Base-by-base conservation (phyloP, 2,113 vertebrate genomes). In the Castor canadensis region DNA sequence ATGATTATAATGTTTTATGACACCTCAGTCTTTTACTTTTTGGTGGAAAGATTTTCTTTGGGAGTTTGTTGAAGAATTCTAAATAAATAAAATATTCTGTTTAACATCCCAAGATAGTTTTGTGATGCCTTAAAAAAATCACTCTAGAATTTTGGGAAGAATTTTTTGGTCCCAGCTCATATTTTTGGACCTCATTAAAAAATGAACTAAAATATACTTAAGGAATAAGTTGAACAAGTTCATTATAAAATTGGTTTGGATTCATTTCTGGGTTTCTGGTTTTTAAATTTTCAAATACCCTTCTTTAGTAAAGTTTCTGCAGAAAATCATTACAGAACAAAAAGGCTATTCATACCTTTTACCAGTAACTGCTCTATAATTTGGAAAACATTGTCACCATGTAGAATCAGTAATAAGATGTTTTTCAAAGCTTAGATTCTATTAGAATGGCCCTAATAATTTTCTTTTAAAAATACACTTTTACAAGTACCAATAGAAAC, bases 81-180 rank as follows among this genome's bases (percentile, higher is more conserved):
- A 84, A 67, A 52, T n/a, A 47, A 73, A 87, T 73, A 54, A 73
- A 54, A 79, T 24, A 69, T 12, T 52, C 10, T 81, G 11, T 84
- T 89, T 93, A 91, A 89, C 64, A 60, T 67, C 69, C 38, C 56
- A 89, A 81, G 32, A 89, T 54, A 94, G 35, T 45, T 92, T 85
- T 72, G 3, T 79, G 60, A 60, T 0, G 43, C 47, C 80, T 95
- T 40, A 88, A 72, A 93, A 66, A 47, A 28, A 38, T 62, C 35
- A 92, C 67, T 73, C n/a, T 52, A 96, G 15, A 72, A 77, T 3
- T 81, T 56, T 49, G 20, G 40, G 22, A 82, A 81, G 35, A 11
- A 62, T 12, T n/a, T 87, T 83, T 84, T 67, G 12, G 32, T 56
- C 35, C 22, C 17, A 82, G 26, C 6, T 87, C 19, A 49, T 49